These are phyloP conservation scores for Polydrusus tereticollis DNA, from an alignment of 2,888 invertebrate species.

Conservation along the genomic window DNA sequence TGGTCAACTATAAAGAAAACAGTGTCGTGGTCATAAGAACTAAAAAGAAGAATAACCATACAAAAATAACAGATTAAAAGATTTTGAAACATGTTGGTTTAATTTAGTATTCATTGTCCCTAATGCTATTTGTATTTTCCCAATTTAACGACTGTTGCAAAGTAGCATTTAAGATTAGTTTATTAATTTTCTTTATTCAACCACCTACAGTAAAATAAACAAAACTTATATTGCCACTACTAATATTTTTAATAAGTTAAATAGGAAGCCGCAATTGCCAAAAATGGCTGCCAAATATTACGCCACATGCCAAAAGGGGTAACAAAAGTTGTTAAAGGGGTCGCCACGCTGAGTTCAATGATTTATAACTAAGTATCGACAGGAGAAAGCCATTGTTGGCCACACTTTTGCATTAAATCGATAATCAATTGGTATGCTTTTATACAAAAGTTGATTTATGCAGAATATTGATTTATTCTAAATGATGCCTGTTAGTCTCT, in stretches of 20 bases:
- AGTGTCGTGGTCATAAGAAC: too few species aligned
- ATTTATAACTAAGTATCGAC: conserved; percentile 29
- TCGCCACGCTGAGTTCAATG: not conserved
- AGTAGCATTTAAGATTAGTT: too few species aligned
- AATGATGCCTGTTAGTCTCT: not conserved
- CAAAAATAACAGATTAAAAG: too few species aligned
- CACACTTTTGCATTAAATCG: conserved; percentile 33
- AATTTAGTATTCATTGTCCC: too few species aligned
- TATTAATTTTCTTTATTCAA: too few species aligned
- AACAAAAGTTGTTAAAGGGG: conserved; percentile 4
- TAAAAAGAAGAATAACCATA: too few species aligned
- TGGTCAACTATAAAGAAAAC: too few species aligned
- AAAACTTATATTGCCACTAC: not conserved
- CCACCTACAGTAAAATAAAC: too few species aligned
- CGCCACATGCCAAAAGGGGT: conserved; percentile 10
- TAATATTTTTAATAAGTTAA: not conserved
- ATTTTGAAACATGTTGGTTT: too few species aligned
- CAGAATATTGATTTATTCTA: conserved; percentile 2
- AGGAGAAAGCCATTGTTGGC: conserved; percentile 21
- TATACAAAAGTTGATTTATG: conserved; percentile 26
- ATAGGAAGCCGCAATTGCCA: not conserved
- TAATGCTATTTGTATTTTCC: too few species aligned
- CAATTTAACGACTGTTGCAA: too few species aligned
- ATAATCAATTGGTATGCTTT: conserved; percentile 31
- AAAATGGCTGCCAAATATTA: conserved; percentile 5